Conservation (phyloP, 2,113 vertebrate genomes). For the Melospiza georgiana region DNA sequence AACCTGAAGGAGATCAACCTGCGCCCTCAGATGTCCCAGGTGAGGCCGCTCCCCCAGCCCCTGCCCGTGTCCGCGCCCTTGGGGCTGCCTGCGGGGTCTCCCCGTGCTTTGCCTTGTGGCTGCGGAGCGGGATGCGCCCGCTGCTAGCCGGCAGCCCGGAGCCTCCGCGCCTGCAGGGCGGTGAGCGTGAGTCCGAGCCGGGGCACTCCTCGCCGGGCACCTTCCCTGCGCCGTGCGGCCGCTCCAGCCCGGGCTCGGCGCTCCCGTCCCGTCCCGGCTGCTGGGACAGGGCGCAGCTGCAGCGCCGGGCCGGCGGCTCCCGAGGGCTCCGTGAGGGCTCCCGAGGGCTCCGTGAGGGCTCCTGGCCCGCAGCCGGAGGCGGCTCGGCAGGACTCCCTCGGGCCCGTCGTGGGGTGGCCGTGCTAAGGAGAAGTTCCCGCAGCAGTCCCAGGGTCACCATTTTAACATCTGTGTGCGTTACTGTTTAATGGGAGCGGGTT, state of each 20-base stretch:
- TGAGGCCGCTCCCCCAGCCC: conserved; percentile 24
- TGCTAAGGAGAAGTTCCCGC: background rate
- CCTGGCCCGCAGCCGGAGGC: background rate
- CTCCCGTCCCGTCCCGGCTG: background rate
- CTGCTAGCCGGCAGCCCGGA: background rate
- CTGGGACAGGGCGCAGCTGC: background rate
- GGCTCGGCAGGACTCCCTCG: background rate
- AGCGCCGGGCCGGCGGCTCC: background rate
- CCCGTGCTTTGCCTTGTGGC: background rate
- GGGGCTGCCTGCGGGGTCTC: background rate
- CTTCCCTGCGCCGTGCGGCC: background rate
- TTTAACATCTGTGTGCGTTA: background rate
- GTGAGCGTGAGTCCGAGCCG: too few species aligned
- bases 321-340: background rate
- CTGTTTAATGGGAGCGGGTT: background rate
- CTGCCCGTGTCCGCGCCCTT: background rate
- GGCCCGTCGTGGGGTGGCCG: background rate
- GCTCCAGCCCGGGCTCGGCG: background rate
- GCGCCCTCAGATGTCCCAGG: conserved; percentile 97
- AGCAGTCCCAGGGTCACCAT: background rate
- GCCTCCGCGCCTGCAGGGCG: background rate
- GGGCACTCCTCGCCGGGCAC: background rate
- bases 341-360: background rate
- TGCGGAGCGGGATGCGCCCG: background rate
- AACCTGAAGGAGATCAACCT: conserved; percentile 97